A percentile compares a stretch with the other conserved stretches of the same genome.
Evolutionary conservation across 2,888 invertebrate species (phyloP).

Genomic region (Clostera curtula): DNA sequence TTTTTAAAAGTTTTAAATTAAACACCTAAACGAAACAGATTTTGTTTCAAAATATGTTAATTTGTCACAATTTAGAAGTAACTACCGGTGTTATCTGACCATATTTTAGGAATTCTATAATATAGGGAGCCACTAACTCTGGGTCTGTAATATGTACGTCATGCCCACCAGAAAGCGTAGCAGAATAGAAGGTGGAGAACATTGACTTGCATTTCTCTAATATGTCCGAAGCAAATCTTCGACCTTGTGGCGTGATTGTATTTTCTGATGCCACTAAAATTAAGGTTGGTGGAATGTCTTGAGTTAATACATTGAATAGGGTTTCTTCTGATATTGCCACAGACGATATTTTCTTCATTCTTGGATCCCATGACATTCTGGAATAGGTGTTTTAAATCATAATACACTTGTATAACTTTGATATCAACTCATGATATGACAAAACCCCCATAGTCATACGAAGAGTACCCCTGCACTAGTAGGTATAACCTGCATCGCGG

Average conservation of each 20-base stretch:
- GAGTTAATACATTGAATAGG: conserved; percentile 24
- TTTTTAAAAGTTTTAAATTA: too few species aligned
- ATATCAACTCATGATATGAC: neutral
- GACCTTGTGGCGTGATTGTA: conserved; percentile 9
- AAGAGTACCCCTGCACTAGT: too few species aligned
- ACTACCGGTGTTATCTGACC: conserved; percentile 5
- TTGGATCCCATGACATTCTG: conserved; percentile 45
- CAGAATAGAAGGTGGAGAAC: conserved; percentile 22
- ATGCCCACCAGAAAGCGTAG: conserved; percentile 66
- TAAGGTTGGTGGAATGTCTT: conserved; percentile 34
- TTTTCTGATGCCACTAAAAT: conserved; percentile 30
- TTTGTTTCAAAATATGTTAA: neutral
- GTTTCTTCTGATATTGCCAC: conserved; percentile 32
- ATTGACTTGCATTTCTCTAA: conserved; percentile 26
- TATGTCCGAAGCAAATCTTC: conserved; percentile 23
- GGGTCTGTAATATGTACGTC: conserved; percentile 75
- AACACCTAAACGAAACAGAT: too few species aligned
- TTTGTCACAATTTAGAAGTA: conserved; percentile 24
- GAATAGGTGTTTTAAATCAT: conserved; percentile 6
- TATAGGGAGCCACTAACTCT: conserved; percentile 48
- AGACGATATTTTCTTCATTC: conserved; percentile 33
- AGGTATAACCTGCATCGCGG: too few species aligned
- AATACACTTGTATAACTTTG: neutral
- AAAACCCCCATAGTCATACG: neutral
- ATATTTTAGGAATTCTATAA: conserved; percentile 42